Evolutionary conservation across 2,888 invertebrate species (phyloP), one percentile per base, ranked within the genome.

Genomic region (Alloplasta piceator): DNA sequence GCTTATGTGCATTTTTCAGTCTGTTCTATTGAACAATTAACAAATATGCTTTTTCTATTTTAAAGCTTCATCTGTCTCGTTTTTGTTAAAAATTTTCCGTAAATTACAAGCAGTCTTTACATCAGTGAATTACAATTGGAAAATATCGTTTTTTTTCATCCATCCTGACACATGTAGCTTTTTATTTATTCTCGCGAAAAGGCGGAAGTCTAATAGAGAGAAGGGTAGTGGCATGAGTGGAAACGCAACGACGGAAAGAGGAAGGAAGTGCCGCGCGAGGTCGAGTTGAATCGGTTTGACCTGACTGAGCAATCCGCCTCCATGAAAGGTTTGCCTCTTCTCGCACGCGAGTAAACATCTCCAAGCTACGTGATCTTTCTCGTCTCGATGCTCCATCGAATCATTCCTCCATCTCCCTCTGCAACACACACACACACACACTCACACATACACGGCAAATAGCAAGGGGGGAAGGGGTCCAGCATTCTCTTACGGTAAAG

Each of bases 341-440:
- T 55, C 85, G 87, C 87, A 90, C 89, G 89, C 87, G 87, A 88
- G 86, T 87, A 87, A 90, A 88, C 87, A 88, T 88, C 87, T 84
- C 82, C 26, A 64, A 74, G 80, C 70, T 81, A 81, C 80, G 80
- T 81, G 77, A 70, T 77, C 77, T 76, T 63, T 73, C 76, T 80
- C 64, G 26, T 26, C 26, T 26, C 26, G 26, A 26, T 26, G 26
- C 26, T 26, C 26, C 26, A 26, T 26, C 26, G 26, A 26, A 26
- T 26, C 26, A 2, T 48, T n/a, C n/a, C 67, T 73, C 76, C 75
- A 56, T 79, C 68, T 58, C 46, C 46, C 50, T 61, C 26, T 43
- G 26, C 26, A 26, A 26, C 26, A 48, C n/a, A 48, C 48, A 48
- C 48, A 48, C n/a, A 10, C 26, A 26, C 26, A 26, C 26, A 26